Conservation (phyloP, 2,888 invertebrate species). For the Polydrusus pterygomalis region DNA sequence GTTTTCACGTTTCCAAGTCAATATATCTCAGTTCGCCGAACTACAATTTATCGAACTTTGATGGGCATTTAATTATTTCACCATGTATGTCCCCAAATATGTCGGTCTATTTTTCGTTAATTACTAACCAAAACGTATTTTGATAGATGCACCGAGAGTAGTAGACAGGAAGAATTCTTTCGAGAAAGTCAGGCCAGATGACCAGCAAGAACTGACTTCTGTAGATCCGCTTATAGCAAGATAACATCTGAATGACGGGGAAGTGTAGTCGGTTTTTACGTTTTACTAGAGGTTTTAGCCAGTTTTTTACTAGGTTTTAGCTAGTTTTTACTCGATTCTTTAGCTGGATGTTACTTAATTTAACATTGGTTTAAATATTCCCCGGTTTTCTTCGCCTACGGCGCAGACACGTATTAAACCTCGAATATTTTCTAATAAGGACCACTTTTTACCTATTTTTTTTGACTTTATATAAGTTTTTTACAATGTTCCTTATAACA, state of each 20-base stretch:
- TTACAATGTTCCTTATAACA: too few relatives aligned
- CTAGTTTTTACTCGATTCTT: not conserved
- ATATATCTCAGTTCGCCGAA: too few relatives aligned
- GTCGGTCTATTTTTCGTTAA: not conserved
- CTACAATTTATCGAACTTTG: too few relatives aligned
- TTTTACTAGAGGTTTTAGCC: not conserved
- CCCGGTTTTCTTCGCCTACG: not conserved
- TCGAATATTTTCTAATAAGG: not conserved
- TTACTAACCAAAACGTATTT: conserved; percentile 25
- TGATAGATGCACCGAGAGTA: conserved; percentile 36
- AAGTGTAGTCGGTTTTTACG: not conserved
- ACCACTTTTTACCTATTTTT: too few relatives aligned
- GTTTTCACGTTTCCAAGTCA: too few relatives aligned
- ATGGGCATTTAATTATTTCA: too few relatives aligned
- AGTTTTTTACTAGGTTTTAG: not conserved
- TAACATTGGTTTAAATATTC: conserved; percentile 2
- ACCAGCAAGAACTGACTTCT: conserved; percentile 61
- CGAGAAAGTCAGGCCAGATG: conserved; percentile 58
- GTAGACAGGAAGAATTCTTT: conserved; percentile 55
- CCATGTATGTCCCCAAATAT: too few relatives aligned
- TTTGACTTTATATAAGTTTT: too few relatives aligned
- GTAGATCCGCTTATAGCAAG: conserved; percentile 54
- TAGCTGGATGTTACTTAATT: not conserved
- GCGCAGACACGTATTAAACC: not conserved
- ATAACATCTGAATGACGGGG: conserved; percentile 20